These are phyloP conservation scores for Pseudochaenichthys georgianus DNA, from an alignment of 2,797 vertebrate species.

Conservation along the genomic window DNA sequence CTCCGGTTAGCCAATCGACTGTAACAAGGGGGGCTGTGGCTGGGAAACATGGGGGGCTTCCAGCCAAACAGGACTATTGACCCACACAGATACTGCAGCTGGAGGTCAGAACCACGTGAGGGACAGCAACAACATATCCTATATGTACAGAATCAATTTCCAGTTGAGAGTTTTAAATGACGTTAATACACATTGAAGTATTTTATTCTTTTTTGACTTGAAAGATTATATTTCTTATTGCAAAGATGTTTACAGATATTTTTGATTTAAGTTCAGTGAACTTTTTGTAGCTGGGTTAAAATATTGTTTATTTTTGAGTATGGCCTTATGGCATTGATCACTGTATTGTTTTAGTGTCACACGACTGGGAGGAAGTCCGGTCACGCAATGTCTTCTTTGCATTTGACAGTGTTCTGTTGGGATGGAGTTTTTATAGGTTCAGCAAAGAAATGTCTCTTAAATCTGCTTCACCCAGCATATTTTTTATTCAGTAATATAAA, in stretches of 20 bases:
- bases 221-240: conserved; percentile 99
- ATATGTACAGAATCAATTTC: conserved; percentile 87
- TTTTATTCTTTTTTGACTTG: conserved; percentile 99
- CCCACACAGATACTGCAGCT: conserved; percentile 89
- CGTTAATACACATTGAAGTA: conserved; percentile 99
- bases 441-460: conserved; percentile 91
- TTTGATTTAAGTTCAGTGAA: conserved; percentile 99
- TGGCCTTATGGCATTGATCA: conserved; percentile 95
- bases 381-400: conserved; percentile 89
- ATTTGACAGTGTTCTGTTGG: conserved; percentile 98
- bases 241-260: conserved; percentile 99
- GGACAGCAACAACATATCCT: conserved; percentile 91
- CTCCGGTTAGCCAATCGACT: conserved; percentile 83
- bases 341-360: conserved; percentile 99
- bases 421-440: conserved; percentile 96
- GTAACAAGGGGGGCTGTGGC: conserved; percentile 75
- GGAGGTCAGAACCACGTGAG: conserved; percentile 79
- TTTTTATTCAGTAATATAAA: conserved; percentile 99
- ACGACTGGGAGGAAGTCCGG: conserved; percentile 88
- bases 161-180: conserved; percentile 94
- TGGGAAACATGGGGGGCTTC: conserved; percentile 65
- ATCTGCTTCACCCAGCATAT: conserved; percentile 96
- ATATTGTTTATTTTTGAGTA: conserved; percentile 97
- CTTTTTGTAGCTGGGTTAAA: conserved; percentile 99
- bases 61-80: conserved; percentile 79